These are phyloP conservation scores for Oncorhynchus nerka DNA, from an alignment of 2,113 vertebrate genomes.

Conservation along the genomic window DNA sequence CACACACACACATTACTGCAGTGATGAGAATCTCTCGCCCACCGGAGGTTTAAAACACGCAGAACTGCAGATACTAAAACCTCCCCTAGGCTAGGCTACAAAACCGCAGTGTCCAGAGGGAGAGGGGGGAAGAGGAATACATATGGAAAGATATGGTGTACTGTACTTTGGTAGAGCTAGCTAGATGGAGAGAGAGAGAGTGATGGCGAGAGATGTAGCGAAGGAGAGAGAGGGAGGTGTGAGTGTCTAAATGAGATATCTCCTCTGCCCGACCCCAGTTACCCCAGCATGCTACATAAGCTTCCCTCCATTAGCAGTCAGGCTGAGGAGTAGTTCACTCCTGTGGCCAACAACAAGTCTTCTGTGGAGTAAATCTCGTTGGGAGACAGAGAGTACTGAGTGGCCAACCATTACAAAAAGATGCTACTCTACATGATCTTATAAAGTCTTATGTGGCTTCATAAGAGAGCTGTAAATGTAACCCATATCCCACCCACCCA, in stretches of 20 bases:
- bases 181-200: neutral
- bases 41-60: slow-evolving; percentile 9
- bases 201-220: neutral
- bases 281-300: neutral
- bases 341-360: too few species aligned
- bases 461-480: too few species aligned
- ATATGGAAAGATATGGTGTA: neutral
- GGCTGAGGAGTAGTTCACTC: neutral
- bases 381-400: too few species aligned
- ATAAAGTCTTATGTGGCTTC: too few species aligned
- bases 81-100: neutral
- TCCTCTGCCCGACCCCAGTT: neutral
- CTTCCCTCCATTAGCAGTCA: neutral
- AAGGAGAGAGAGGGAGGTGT: neutral
- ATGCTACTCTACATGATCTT: too few species aligned
- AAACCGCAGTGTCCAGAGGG: slow-evolving; percentile 3
- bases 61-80: neutral
- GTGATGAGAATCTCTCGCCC: slow-evolving; percentile 7
- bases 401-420: too few species aligned
- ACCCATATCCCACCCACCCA: too few species aligned
- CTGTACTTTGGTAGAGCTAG: too few species aligned
- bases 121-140: neutral
- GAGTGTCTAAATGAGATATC: neutral
- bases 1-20: neutral
- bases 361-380: too few species aligned